phyloP scores from a whole-genome alignment of 92 coral and sea anemone genomes.

The Bergia sp. region DNA sequence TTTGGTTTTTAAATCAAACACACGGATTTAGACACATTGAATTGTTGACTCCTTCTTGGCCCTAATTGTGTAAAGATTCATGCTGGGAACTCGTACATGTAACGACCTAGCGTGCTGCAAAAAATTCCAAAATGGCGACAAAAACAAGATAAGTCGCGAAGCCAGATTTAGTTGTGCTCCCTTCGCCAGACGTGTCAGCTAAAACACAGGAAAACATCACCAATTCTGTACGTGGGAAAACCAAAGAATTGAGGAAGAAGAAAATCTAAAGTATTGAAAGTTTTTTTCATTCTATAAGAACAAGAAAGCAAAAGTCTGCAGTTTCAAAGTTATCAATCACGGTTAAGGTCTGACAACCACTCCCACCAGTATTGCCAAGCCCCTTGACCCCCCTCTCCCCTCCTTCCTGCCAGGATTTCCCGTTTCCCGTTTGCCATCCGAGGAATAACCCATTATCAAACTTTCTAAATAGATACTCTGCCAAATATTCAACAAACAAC shows the following conservation, averaged over 20 bases:
- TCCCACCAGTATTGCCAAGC: neutral
- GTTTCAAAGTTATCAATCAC: neutral
- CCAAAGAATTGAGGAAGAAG: conserved; percentile 2
- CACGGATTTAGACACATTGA: neutral
- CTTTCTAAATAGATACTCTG: conserved; percentile 2
- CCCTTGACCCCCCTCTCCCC: neutral
- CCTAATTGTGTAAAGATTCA: neutral
- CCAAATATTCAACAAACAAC: conserved; percentile 9
- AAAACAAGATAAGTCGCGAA: neutral
- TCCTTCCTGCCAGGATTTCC: conserved; percentile 6
- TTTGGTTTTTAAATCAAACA: neutral
- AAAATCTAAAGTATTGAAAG: neutral
- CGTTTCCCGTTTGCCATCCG: conserved; percentile 6
- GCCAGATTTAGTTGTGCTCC: neutral
- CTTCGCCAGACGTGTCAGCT: neutral
- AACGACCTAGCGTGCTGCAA: neutral
- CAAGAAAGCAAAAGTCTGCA: neutral
- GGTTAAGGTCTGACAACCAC: conserved; percentile 8
- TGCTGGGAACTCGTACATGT: neutral
- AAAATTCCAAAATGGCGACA: too few relatives aligned
- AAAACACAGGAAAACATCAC: neutral
- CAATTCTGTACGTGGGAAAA: neutral
- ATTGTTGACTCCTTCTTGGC: neutral
- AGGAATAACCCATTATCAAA: conserved; percentile 2
- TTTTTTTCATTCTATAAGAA: neutral